phyloP scores from a whole-genome alignment of 2,113 vertebrate genomes.

The Nothocercus julius region DNA sequence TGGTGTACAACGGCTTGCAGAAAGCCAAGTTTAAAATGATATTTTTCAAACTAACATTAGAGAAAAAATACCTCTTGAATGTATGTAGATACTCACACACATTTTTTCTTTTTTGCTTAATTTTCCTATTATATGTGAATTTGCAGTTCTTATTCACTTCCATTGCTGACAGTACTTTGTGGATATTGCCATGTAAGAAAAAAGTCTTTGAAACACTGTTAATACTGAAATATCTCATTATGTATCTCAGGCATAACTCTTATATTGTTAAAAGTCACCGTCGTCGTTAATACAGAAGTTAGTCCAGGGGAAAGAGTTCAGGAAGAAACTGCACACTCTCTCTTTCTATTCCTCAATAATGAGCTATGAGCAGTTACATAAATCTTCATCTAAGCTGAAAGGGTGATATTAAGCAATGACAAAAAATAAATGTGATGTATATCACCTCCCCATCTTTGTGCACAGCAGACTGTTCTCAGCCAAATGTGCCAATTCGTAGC shows the following conservation, averaged over 20 bases:
- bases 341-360: background rate
- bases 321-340: background rate
- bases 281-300: background rate
- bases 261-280: background rate
- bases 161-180: background rate
- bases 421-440: background rate
- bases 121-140: background rate
- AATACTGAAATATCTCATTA: background rate
- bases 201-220: background rate
- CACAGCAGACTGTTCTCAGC: background rate
- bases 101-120: accelerated
- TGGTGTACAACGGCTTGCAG: background rate
- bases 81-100: background rate
- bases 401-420: background rate
- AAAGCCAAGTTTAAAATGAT: background rate
- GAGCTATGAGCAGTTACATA: background rate
- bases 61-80: background rate
- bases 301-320: background rate
- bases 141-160: background rate
- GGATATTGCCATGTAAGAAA: background rate
- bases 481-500: background rate
- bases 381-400: background rate
- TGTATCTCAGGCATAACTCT: background rate
- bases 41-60: background rate
- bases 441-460: background rate